Evolutionary conservation across 2,797 vertebrate species (phyloP), one percentile per base, ranked within the genome.

Genomic region (Siniperca undulata): DNA sequence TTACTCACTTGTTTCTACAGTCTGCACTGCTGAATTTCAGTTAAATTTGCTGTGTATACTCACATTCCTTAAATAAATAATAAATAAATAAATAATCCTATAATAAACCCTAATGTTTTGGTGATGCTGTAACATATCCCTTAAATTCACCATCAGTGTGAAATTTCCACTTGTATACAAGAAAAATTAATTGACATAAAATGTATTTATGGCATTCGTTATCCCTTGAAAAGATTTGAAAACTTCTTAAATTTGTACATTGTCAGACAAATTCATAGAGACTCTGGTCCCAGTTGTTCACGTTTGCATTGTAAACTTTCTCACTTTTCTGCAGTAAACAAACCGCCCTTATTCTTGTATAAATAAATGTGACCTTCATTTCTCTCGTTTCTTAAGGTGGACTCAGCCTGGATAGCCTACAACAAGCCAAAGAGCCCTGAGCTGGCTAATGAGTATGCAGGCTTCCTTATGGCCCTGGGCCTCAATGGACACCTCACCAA

Each of bases 381-480:
- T 40, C n/a, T 80, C 36, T 36, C 36, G 3, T 70, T 81, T 74
- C 6, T 75, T 55, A 62, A 95, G 94, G 98, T 99, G 36, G 98
- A 99, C 88, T 99, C 98, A 0, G 97, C 99, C 5, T 99, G 99
- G 98, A 99, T 99, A 5, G 97, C 98, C 74, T 99, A 99, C 93
- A 99, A 99, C 94, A 99, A 99, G 82, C 98, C 98, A 73, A 99
- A 99, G 93, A 98, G 97, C 24, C 97, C 97, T 0, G 98, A 99
- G 81, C 92, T 99, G 65, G 98, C 97, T 27, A 98, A 99, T n/a
- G 99, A 99, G 64, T 99, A 99, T 0, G 98, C 99, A 0, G 99
- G 99, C 34, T 98, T 99, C 91, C 97, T 99, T 9, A 99, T 99
- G 98, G 98, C 99, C 0, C 93, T 99, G 72, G 98, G 99, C 19